These are phyloP conservation scores for Geococcyx californianus DNA, from an alignment of 2,113 vertebrate species.

Conservation along the genomic window DNA sequence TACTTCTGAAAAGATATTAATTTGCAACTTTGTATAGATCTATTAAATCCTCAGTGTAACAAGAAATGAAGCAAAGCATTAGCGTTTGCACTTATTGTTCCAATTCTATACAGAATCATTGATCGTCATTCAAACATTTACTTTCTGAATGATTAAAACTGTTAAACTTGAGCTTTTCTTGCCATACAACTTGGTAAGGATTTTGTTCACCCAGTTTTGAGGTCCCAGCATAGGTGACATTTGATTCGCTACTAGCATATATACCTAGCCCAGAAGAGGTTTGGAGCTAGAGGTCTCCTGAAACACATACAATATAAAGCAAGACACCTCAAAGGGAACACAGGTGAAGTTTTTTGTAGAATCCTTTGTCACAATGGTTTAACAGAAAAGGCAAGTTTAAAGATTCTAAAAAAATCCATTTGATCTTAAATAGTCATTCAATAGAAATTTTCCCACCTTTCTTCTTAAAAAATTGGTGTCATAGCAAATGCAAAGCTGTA, in stretches of 20 bases:
- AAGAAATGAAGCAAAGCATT: neutral
- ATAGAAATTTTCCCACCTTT: neutral
- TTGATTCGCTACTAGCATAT: neutral
- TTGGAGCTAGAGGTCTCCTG: neutral
- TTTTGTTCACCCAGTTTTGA: neutral
- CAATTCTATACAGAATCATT: neutral
- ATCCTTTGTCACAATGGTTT: neutral
- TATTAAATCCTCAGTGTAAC: neutral
- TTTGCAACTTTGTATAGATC: neutral
- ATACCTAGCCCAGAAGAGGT: neutral
- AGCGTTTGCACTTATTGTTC: neutral
- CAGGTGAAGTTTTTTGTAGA: neutral
- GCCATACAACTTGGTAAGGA: neutral
- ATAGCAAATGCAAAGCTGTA: neutral
- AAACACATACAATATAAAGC: neutral
- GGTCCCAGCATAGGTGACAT: neutral
- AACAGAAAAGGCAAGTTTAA: neutral
- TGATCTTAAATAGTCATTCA: neutral
- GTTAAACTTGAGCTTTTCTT: neutral
- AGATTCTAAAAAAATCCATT: neutral
- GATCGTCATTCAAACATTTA: constrained; percentile 16
- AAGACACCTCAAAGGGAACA: neutral
- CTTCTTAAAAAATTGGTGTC: neutral
- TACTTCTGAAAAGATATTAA: neutral
- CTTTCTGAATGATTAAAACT: neutral